Evolutionary conservation across 2,888 invertebrate genomes (phyloP).

Genomic region (Ligdia adustata): DNA sequence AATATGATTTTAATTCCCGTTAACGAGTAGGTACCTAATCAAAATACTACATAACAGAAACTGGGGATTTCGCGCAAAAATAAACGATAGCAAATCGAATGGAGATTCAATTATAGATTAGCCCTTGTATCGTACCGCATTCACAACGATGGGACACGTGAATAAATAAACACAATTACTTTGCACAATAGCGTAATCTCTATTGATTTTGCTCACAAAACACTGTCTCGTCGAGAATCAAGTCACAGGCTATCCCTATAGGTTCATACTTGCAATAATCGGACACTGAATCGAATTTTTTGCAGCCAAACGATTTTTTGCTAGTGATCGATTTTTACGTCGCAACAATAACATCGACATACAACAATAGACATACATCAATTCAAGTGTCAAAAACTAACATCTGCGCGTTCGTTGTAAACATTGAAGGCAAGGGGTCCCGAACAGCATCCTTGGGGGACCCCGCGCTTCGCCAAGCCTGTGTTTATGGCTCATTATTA

Average conservation of each 20-base stretch:
- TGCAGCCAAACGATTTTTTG: conserved; percentile 68
- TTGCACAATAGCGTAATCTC: conserved; percentile 76
- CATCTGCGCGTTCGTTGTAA: conserved; percentile 81
- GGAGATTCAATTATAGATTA: conserved; percentile 84
- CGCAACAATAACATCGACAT: conserved; percentile 66
- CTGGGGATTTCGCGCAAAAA: conserved; percentile 56
- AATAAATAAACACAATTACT: conserved; percentile 83
- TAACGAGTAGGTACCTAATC: conserved; percentile 21
- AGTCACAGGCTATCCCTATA: conserved; percentile 57
- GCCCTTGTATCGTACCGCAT: conserved; percentile 75
- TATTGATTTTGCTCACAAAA: conserved; percentile 71
- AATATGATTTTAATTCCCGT: too few relatives aligned
- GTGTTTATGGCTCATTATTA: conserved; percentile 82
- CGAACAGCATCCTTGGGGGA: conserved; percentile 69
- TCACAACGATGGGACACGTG: conserved; percentile 77
- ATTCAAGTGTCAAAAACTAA: conserved; percentile 83
- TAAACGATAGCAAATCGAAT: conserved; percentile 73
- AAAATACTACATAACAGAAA: conserved; percentile 44
- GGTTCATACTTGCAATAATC: conserved; percentile 68
- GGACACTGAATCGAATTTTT: conserved; percentile 64
- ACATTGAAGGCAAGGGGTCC: conserved; percentile 71
- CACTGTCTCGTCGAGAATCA: conserved; percentile 61
- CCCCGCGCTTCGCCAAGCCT: conserved; percentile 63
- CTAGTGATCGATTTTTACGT: conserved; percentile 66
- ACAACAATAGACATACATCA: conserved; percentile 80